Evolutionary conservation across 2,888 invertebrate species (phyloP), one percentile per base, ranked within the genome.

Genomic region (Ethmia dodecea): DNA sequence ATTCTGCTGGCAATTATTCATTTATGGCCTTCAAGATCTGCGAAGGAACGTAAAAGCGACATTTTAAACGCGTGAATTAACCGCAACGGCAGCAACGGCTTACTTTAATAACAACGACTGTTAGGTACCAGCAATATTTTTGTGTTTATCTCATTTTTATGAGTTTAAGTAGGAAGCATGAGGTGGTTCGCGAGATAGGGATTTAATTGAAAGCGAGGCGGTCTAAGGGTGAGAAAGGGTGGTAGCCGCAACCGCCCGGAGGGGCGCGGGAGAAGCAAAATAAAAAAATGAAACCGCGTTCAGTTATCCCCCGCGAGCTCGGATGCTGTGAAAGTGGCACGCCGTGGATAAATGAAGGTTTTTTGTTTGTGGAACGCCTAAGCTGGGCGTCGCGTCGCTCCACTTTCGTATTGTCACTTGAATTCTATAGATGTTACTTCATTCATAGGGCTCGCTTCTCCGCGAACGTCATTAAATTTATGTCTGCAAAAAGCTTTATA

Each of bases 291-390:
- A 72, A 70, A 61, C 70, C 64, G 52, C 61, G 66, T 71, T 55
- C 56, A 58, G 60, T 69, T 66, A 72, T 71, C 74, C 67, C 77
- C 81, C 75, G 75, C 79, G 64, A 78, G 79, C 79, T 57, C 81
- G 83, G 81, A 81, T 76, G 76, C 83, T 74, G 76, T 81, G 84
- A 83, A 83, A 84, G 80, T 83, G 83, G 83, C 80, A 81, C 84
- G 72, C 75, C 67, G 75, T 73, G 80, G 77, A 83, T 81, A 83
- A 84, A 84, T 84, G 79, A 81, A 79, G 68, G 68, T 76, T 81
- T 83, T 80, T 81, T 84, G 78, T 83, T 78, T 79, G 75, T 69
- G 65, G 65, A 77, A 76, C 69, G 77, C 73, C 76, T 80, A 77
- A 81, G 81, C 79, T 64, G 60, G 60, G 60, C 74, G 61, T 60